These are phyloP conservation scores for Drosophila mimica DNA, from an alignment of 2,888 invertebrate genomes.

Conservation along the genomic window DNA sequence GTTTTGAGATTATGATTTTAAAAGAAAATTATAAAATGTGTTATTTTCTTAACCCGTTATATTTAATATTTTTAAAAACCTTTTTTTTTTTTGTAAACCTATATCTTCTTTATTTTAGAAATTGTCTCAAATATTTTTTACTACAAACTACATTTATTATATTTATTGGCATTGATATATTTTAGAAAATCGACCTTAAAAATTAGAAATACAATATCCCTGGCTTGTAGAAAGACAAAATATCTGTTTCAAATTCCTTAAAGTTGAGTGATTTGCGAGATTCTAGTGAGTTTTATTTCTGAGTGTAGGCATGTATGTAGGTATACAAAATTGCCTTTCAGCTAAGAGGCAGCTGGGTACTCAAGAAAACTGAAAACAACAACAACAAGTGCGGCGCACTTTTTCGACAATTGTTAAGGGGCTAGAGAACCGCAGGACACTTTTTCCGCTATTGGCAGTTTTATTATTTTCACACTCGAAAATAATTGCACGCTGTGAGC, in stretches of 20 bases:
- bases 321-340: constrained; percentile 41
- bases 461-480: constrained; percentile 82
- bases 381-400: constrained; percentile 61
- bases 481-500: constrained; percentile 82
- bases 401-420: constrained; percentile 58
- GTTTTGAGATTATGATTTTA: not conserved
- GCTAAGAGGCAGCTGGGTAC: constrained; percentile 57
- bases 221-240: too few species aligned
- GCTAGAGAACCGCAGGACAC: constrained; percentile 79
- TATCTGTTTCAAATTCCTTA: not conserved
- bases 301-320: constrained; percentile 35
- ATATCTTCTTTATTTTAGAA: not conserved
- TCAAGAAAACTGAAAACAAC: constrained; percentile 33
- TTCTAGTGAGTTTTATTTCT: not conserved
- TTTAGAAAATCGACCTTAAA: not conserved
- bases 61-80: not conserved
- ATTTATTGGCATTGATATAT: not conserved
- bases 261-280: not conserved
- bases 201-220: not conserved
- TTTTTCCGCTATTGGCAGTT: constrained; percentile 71
- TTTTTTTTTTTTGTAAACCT: not conserved
- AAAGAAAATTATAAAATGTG: not conserved
- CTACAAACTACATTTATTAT: not conserved
- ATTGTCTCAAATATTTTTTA: not conserved
- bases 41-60: not conserved